A percentile compares a stretch with the other conserved stretches of the same genome.
phyloP scores from a whole-genome alignment of 2,113 vertebrate genomes.

The Progne subis region DNA sequence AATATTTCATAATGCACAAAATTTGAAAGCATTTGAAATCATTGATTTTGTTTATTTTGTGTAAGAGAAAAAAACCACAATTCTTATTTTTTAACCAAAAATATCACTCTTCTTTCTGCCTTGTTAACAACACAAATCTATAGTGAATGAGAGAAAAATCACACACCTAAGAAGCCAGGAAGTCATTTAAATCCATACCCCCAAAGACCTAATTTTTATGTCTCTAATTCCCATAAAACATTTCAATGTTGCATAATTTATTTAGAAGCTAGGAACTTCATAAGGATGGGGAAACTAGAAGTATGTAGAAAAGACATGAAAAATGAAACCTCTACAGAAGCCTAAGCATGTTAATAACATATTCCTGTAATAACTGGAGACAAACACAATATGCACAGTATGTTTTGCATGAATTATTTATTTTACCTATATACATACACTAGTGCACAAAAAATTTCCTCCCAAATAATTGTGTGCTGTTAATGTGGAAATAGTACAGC shows the following conservation, averaged over 20 bases:
- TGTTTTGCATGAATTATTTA: constrained; percentile 50
- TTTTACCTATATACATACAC: not conserved
- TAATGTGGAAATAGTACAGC: not conserved
- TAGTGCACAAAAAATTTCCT: not conserved
- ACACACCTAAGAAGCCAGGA: not conserved
- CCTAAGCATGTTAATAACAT: constrained; percentile 26
- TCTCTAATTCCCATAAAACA: constrained; percentile 16
- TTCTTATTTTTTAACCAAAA: not conserved
- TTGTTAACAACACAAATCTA: not conserved
- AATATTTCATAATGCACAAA: not conserved
- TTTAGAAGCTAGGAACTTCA: constrained; percentile 25
- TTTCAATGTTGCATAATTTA: constrained; percentile 42
- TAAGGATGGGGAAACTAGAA: not conserved
- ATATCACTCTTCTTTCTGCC: not conserved
- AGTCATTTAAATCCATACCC: constrained; percentile 5
- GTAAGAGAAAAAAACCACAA: not conserved
- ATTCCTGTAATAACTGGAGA: constrained; percentile 35
- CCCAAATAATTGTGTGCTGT: not conserved
- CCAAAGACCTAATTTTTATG: constrained; percentile 34
- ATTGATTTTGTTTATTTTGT: not conserved
- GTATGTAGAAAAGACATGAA: constrained; percentile 9
- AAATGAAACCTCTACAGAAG: constrained; percentile 32
- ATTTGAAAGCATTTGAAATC: not conserved
- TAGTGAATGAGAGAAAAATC: constrained; percentile 1
- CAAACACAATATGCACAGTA: constrained; percentile 17